Evolutionary conservation across 2,797 vertebrate genomes (phyloP).

Genomic region (Paratrypauchen microcephalus): DNA sequence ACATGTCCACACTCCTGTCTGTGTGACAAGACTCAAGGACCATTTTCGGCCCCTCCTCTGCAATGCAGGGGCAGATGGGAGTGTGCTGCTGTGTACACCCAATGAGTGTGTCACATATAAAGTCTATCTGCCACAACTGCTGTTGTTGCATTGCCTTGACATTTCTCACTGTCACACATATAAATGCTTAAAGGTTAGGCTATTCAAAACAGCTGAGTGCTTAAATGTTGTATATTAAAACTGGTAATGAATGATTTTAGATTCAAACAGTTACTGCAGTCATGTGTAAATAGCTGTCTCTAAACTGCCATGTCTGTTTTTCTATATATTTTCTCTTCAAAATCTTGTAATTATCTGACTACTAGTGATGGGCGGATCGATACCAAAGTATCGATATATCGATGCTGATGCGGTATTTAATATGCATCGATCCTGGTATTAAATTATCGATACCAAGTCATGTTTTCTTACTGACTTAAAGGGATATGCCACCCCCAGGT

Average conservation of each 20-base stretch:
- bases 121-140: not conserved
- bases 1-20: conserved; percentile 32
- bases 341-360: not conserved
- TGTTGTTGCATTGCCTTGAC: conserved; percentile 3
- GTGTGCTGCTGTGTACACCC: conserved; percentile 15
- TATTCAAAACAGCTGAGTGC: not conserved
- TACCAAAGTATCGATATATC: too few relatives aligned
- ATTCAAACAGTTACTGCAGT: not conserved
- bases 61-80: conserved; percentile 45
- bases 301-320: not conserved
- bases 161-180: conserved; percentile 2
- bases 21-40: conserved; percentile 56
- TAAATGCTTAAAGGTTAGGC: conserved; percentile 1
- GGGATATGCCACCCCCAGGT: too few relatives aligned
- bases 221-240: not conserved
- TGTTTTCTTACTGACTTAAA: too few relatives aligned
- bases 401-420: too few relatives aligned
- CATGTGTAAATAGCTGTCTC: not conserved
- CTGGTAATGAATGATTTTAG: not conserved
- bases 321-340: not conserved
- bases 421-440: too few relatives aligned
- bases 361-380: too few relatives aligned
- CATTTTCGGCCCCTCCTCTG: conserved; percentile 57
- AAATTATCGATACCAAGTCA: too few relatives aligned
- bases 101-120: conserved; percentile 21